phyloP scores from a whole-genome alignment of 2,113 vertebrate species.

The Stigmatopora nigra region DNA sequence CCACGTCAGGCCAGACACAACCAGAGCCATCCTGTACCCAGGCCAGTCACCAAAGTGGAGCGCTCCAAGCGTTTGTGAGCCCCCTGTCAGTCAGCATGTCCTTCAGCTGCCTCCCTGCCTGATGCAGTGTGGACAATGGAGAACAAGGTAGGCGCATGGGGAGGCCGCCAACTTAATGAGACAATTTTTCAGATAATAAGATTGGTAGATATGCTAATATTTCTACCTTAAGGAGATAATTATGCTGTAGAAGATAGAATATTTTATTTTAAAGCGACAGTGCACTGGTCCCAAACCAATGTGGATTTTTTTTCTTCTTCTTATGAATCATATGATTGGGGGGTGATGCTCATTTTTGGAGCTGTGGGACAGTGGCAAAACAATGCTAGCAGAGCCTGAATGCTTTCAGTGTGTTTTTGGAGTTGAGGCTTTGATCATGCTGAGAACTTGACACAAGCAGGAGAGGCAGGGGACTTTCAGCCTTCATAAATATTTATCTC shows the following conservation, averaged over 20 bases:
- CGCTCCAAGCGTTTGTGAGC: conserved; percentile 48
- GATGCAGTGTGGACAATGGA: conserved; percentile 74
- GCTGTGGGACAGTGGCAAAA: conserved; percentile 61
- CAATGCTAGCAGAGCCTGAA: conserved; percentile 63
- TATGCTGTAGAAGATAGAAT: conserved; percentile 79
- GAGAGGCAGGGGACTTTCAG: conserved; percentile 63
- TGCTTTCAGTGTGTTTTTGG: conserved; percentile 56
- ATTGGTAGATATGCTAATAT: conserved; percentile 83
- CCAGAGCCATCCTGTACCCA: conserved; percentile 1
- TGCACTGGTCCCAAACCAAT: conserved; percentile 59
- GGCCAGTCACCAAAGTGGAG: conserved; percentile 58
- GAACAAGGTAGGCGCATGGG: conserved; percentile 75
- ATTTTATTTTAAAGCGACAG: conserved; percentile 77
- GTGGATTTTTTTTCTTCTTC: conserved; percentile 27
- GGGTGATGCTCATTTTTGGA: conserved; percentile 38
- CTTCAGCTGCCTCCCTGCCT: conserved; percentile 63
- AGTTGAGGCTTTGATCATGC: conserved; percentile 64
- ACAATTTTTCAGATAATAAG: conserved; percentile 81
- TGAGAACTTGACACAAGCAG: conserved; percentile 61
- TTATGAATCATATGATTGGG: conserved; percentile 11
- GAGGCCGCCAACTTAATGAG: conserved; percentile 77
- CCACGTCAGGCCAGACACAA: conserved; percentile 24
- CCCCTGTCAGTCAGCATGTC: conserved; percentile 73
- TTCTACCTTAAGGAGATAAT: conserved; percentile 84
- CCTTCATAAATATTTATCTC: conserved; percentile 74